These are phyloP conservation scores for Lasiurus cinereus DNA, from an alignment of 2,113 vertebrate species.

Conservation along the genomic window DNA sequence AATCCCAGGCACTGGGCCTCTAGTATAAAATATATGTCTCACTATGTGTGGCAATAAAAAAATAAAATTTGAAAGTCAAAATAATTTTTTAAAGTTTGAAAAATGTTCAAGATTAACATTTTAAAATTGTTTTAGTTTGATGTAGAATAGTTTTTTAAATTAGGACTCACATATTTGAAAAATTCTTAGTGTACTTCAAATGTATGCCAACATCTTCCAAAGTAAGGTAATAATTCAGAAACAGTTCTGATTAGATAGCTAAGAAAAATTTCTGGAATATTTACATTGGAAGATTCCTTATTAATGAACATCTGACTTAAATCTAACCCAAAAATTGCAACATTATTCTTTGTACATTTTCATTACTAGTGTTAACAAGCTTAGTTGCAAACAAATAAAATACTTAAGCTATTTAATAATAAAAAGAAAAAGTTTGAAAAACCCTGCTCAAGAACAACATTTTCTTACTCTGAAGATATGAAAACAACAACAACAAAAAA, in stretches of 20 bases:
- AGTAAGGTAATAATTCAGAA: conserved; percentile 80
- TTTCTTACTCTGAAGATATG: not conserved
- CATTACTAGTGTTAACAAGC: conserved; percentile 86
- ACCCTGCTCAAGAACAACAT: not conserved
- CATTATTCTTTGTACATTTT: conserved; percentile 85
- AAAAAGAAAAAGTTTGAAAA: not conserved
- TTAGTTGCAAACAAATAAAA: conserved; percentile 85
- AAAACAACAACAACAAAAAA: not conserved
- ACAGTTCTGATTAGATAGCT: conserved; percentile 77
- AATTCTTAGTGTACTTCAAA: conserved; percentile 71
- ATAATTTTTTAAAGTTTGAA: not conserved
- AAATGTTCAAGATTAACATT: not conserved
- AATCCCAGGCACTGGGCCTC: too few relatives aligned
- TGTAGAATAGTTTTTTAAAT: not conserved
- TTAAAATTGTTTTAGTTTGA: not conserved
- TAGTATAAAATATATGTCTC: not conserved
- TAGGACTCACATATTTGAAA: not conserved
- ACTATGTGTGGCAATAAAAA: not conserved
- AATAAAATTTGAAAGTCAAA: not conserved
- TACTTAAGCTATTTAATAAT: conserved; percentile 83
- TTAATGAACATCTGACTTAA: conserved; percentile 85
- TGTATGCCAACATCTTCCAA: conserved; percentile 79
- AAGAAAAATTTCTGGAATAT: conserved; percentile 81
- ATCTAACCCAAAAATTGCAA: conserved; percentile 84
- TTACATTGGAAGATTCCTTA: conserved; percentile 82